Evolutionary conservation across 2,797 vertebrate species (phyloP).

Genomic region (Enteromius mattozi): DNA sequence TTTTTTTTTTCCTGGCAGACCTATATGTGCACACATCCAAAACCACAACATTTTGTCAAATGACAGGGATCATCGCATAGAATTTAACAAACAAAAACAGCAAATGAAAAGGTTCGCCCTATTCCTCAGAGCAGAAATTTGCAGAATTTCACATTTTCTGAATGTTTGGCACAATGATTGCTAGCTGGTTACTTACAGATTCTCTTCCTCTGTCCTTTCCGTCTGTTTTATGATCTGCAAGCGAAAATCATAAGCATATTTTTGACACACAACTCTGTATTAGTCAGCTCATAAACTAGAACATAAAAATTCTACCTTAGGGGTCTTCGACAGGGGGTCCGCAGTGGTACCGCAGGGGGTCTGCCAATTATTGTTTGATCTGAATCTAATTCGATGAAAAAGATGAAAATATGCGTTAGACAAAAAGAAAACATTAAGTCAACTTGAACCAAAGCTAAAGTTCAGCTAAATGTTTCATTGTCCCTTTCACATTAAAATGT

Average conservation of each 20-base stretch:
- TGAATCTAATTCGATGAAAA: background rate
- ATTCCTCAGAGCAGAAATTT: background rate
- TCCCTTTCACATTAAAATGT: background rate
- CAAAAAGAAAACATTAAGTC: background rate
- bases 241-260: constrained; percentile 8
- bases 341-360: background rate
- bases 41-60: constrained; percentile 31
- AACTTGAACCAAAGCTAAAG: constrained; percentile 19
- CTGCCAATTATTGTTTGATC: constrained; percentile 33
- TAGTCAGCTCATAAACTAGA: constrained; percentile 9
- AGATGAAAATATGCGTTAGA: background rate
- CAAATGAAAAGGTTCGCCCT: background rate
- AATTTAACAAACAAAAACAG: constrained; percentile 20
- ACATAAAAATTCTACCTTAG: constrained; percentile 12
- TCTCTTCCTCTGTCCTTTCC: background rate
- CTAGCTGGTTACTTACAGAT: background rate
- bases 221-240: constrained; percentile 6
- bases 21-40: constrained; percentile 18
- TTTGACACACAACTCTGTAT: constrained; percentile 11
- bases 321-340: constrained; percentile 35
- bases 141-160: background rate
- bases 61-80: background rate
- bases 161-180: background rate
- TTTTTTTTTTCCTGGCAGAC: constrained; percentile 27
- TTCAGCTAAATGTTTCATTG: constrained; percentile 9